Conservation (phyloP, 2,888 invertebrate species). For the Pristionchus maxplancki region DNA sequence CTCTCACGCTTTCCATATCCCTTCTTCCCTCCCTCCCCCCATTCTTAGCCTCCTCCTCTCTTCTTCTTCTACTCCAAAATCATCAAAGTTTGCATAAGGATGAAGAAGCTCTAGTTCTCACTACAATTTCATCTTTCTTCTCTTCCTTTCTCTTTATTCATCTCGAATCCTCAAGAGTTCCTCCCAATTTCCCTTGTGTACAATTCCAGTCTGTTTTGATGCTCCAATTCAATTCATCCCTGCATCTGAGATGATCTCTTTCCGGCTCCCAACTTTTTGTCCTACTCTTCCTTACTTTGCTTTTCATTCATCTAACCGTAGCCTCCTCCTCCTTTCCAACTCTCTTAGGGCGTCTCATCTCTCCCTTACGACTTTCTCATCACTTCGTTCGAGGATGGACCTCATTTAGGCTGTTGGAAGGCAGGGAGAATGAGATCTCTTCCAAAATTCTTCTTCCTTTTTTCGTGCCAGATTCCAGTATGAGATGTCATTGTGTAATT, state of each 20-base stretch:
- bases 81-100: slow-evolving; percentile 48
- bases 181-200: slow-evolving; percentile 4
- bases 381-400: slow-evolving; percentile 39
- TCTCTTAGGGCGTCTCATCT: not conserved
- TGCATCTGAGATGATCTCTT: not conserved
- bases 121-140: not conserved
- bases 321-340: not conserved
- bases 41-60: slow-evolving; percentile 17
- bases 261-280: not conserved
- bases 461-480: not conserved
- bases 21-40: slow-evolving; percentile 13
- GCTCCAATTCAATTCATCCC: slow-evolving; percentile 18
- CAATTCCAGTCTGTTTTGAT: slow-evolving; percentile 29
- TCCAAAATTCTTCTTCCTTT: not conserved
- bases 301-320: not conserved
- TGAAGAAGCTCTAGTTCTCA: slow-evolving; percentile 39
- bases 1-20: slow-evolving; percentile 42
- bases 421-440: slow-evolving; percentile 9
- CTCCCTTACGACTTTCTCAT: slow-evolving; percentile 33
- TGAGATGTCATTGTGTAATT: slow-evolving; percentile 40
- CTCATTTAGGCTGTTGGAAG: slow-evolving; percentile 20
- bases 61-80: slow-evolving; percentile 6
- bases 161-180: slow-evolving; percentile 17
- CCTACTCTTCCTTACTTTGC: not conserved
- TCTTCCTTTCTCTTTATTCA: slow-evolving; percentile 23